Base-by-base conservation (phyloP, 1,140 invertebrate species). In the Maconellicoccus hirsutus region DNA sequence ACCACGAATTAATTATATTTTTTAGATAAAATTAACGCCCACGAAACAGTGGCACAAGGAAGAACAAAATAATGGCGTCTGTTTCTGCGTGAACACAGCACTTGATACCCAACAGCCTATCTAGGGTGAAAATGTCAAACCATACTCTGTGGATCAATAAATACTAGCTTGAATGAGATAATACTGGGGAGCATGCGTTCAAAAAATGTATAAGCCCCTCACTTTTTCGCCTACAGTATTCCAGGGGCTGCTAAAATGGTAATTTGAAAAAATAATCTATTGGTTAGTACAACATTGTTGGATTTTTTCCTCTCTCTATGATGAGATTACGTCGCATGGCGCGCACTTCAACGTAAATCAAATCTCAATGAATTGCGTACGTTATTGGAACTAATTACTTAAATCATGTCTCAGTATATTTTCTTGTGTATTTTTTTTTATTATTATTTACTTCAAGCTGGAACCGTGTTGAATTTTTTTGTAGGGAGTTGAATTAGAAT, bases 141-240 rank as follows among this genome's bases (percentile, higher is more conserved):
- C 42, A 16, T 52, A 52, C 42, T 8, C 42, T 14, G 42, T 52
- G 42, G 42, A 52, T 52, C 42, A 52, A 52, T 52, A 52, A 52
- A 52, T 52, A 52, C 42, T 16, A 52, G 42, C 42, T 52, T 52
- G 42, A 52, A 52, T 52, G 42, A 52, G 42, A 52, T 52, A 52
- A 52, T 52, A 52, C 42, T 52, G 42, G 42, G 42, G 42, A 52
- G 42, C 42, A 52, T 52, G 42, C 42, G 42, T 52, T 52, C 42
- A 16, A 52, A 52, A 52, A 52, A 52, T 16, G n/a, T 52, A 52
- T 52, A 8, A 16, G 42, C 42, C 42, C 42, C 42, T 52, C 42
- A 52, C 42, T 52, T 52, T 52, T 52, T 52, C 42, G n/a, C 42
- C 16, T 3, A 52, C 10, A 16, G 42, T 52, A 52, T 52, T 52